These are phyloP conservation scores for Heliconius melpomene DNA, from an alignment of 1,140 invertebrate genomes.

Conservation along the genomic window DNA sequence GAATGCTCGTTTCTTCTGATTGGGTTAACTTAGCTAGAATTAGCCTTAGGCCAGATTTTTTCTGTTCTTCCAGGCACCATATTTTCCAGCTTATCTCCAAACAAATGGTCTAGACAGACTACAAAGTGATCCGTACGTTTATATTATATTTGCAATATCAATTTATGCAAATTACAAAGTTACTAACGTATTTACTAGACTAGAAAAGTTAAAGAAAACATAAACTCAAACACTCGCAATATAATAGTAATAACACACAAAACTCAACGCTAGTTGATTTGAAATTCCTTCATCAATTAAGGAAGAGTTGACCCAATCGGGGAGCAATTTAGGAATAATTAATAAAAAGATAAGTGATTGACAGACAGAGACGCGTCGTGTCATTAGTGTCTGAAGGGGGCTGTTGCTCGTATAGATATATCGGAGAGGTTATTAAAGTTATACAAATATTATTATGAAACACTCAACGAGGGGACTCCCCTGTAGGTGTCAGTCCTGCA, in stretches of 20 bases:
- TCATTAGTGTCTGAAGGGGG: slow-evolving; percentile 31
- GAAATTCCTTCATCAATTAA: slow-evolving; percentile 9
- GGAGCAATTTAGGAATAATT: slow-evolving; percentile 20
- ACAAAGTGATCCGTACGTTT: too few relatives aligned
- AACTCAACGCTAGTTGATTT: background rate
- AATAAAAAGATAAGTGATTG: slow-evolving; percentile 27
- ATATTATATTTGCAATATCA: too few relatives aligned
- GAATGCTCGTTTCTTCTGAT: too few relatives aligned
- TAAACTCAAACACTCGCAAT: background rate
- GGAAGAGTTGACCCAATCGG: slow-evolving; percentile 12
- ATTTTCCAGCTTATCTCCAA: too few relatives aligned
- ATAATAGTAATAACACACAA: background rate
- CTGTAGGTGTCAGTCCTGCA: background rate
- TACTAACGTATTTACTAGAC: too few relatives aligned
- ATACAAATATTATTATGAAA: slow-evolving; percentile 11
- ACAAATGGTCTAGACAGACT: too few relatives aligned
- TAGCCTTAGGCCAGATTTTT: too few relatives aligned
- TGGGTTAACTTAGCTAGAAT: too few relatives aligned
- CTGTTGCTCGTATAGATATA: slow-evolving; percentile 4
- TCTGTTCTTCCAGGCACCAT: too few relatives aligned
- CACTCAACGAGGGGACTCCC: background rate
- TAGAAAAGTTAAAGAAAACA: background rate
- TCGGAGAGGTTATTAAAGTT: slow-evolving; percentile 2
- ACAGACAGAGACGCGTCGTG: slow-evolving; percentile 22
- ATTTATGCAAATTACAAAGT: too few relatives aligned